phyloP scores from a whole-genome alignment of 2,888 invertebrate genomes.

The Nymphalis c-album region DNA sequence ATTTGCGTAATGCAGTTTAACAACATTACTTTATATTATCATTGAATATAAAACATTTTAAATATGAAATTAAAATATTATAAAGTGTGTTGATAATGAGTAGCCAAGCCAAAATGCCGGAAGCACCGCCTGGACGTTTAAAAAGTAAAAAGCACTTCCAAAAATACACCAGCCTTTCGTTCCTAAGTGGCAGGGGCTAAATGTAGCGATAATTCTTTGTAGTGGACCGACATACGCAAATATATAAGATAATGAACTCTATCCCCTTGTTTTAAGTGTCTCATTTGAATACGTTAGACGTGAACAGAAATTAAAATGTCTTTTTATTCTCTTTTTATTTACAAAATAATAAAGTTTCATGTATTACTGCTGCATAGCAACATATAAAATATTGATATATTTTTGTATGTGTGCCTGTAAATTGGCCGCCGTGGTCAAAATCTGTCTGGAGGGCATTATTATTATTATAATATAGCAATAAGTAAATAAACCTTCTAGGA shows the following conservation, averaged over 20 bases:
- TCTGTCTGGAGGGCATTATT: no score
- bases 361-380: neutral
- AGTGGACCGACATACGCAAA: conserved; percentile 26
- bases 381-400: neutral
- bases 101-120: conserved; percentile 24
- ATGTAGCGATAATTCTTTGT: conserved; percentile 34
- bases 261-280: conserved; percentile 16
- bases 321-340: neutral
- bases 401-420: neutral
- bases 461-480: neutral
- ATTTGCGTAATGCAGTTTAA: no score
- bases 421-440: no score
- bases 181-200: conserved; percentile 30
- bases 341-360: conserved; percentile 2
- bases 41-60: neutral
- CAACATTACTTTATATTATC: neutral
- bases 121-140: conserved; percentile 30
- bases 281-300: conserved; percentile 23
- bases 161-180: conserved; percentile 29
- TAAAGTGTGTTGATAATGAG: conserved; percentile 23
- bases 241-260: conserved; percentile 23
- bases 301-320: conserved; percentile 7
- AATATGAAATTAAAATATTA: conserved; percentile 4
- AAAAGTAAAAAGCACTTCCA: conserved; percentile 33
- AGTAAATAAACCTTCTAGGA: neutral